Evolutionary conservation across 2,113 vertebrate genomes (phyloP).

Genomic region (Phaethon lepturus): DNA sequence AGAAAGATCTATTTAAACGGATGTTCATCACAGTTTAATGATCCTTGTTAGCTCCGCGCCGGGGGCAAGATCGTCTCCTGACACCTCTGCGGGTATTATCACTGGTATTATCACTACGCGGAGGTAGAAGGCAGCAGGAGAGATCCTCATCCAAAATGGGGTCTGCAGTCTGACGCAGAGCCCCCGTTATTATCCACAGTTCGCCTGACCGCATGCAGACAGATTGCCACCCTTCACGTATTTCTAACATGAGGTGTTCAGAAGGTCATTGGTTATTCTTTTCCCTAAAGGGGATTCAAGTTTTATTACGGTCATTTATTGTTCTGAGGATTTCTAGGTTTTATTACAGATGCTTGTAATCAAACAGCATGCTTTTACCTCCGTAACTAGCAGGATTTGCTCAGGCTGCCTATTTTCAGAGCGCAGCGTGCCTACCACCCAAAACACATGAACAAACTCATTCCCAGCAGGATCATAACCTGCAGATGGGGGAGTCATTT

Average conservation of each 20-base stretch:
- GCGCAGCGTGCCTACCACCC: background rate
- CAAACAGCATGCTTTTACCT: background rate
- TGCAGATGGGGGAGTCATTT: background rate
- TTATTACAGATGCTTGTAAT: background rate
- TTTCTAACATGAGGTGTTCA: background rate
- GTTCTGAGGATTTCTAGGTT: background rate
- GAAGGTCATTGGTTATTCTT: background rate
- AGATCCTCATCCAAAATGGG: background rate
- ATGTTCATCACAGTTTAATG: conserved; percentile 56
- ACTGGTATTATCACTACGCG: background rate
- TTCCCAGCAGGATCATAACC: background rate
- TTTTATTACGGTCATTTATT: background rate
- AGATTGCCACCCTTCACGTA: background rate
- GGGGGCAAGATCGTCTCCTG: background rate
- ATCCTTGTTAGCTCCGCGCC: conserved; percentile 11
- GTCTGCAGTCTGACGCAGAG: background rate
- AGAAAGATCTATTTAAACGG: conserved; percentile 32
- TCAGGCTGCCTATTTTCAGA: background rate
- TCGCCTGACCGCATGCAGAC: background rate
- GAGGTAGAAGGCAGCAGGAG: background rate
- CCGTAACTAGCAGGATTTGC: background rate
- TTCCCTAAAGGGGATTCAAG: background rate
- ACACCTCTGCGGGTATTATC: background rate
- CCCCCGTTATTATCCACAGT: background rate
- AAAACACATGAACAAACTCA: background rate